Conservation (phyloP, 2,113 vertebrate genomes). For the Gymnorhina tibicen region DNA sequence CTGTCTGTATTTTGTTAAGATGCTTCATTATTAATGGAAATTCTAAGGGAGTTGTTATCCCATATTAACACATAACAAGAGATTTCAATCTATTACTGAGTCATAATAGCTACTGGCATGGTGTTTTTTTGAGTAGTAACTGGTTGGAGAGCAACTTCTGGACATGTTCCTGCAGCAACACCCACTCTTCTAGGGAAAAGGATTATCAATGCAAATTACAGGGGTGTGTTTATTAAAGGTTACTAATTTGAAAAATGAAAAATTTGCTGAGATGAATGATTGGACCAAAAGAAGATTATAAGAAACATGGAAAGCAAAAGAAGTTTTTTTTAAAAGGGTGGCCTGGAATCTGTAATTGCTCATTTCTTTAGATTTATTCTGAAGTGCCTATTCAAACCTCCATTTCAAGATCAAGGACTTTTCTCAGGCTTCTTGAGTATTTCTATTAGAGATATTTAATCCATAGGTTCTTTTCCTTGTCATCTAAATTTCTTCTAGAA, state of each 20-base stretch:
- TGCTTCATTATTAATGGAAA: slow-evolving; percentile 35
- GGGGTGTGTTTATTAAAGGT: slow-evolving; percentile 39
- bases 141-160: slow-evolving; percentile 41
- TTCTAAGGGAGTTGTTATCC: neutral
- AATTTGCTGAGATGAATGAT: slow-evolving; percentile 10
- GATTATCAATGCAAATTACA: slow-evolving; percentile 60
- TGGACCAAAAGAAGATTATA: neutral
- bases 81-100: slow-evolving; percentile 48
- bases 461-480: neutral
- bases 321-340: neutral
- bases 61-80: slow-evolving; percentile 11
- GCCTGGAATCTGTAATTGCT: neutral
- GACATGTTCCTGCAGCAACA: slow-evolving; percentile 52
- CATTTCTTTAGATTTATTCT: neutral
- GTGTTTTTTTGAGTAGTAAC: slow-evolving; percentile 7
- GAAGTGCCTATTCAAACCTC: neutral
- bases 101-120: slow-evolving; percentile 44
- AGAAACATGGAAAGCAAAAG: neutral
- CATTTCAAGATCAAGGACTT: neutral
- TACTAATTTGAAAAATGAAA: slow-evolving; percentile 52
- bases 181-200: slow-evolving; percentile 56
- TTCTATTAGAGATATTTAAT: neutral
- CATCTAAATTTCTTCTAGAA: neutral
- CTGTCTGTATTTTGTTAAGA: slow-evolving; percentile 1
- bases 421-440: neutral